Evolutionary conservation across 2,797 vertebrate species (phyloP), one percentile per base, ranked within the genome.

Genomic region (Dicrostonyx torquatus): DNA sequence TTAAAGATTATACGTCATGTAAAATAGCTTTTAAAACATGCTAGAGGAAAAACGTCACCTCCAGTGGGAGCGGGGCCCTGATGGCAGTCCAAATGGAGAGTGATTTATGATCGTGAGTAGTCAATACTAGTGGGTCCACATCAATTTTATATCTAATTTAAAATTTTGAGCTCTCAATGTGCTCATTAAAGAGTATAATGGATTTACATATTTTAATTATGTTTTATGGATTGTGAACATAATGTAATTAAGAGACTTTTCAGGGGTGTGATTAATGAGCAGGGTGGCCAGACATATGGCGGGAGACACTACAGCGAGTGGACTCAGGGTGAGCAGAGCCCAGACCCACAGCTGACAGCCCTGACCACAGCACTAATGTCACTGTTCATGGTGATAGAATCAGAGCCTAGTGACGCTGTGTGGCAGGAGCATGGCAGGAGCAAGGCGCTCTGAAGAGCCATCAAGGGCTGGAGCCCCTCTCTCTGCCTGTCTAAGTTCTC

Each of bases 141-240:
- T 98, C 98, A 97, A 98, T 98, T 98, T 98, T 95, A 98, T 89
- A 98, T 96, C 97, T 97, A 97, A 98, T 98, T 98, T 98, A 98
- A 98, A 97, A 98, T 92, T 97, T 98, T 96, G 96, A 98, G 97
- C 97, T 98, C 97, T 98, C 97, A 96, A 92, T 97, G 98, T 98
- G 97, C 97, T 98, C 97, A 97, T 98, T 98, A 98, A 98, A 98
- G 97, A 97, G 97, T 96, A 98, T 97, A 98, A 98, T 97, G 97
- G 97, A 98, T 98, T 98, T 98, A 98, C 98, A 98, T 98, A 98
- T 98, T 98, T 98, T 98, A 98, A 98, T 98, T 98, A 98, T 97
- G 98, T 97, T 98, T 98, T 98, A 98, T 98, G 96, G 98, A 98
- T 98, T 98, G 95, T 97, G 97, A 98, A 97, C 98, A 98, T 97